Evolutionary conservation across 37 sponge, comb jelly and placozoan species (phyloP).

Genomic region (Hexactinellida sp.): DNA sequence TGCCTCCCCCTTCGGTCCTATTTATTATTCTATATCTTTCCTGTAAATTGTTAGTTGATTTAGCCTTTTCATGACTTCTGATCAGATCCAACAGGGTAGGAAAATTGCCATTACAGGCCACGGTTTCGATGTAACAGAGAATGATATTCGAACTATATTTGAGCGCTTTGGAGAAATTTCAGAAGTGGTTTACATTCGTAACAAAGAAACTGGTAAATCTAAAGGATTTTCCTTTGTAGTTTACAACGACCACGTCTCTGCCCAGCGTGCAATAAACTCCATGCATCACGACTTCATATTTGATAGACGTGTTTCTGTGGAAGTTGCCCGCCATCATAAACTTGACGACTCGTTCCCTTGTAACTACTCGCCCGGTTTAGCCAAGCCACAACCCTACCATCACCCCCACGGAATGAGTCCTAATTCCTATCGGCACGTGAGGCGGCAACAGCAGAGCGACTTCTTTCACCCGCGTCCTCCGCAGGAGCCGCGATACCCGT

Average conservation of each 20-base stretch:
- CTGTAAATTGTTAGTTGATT: background rate
- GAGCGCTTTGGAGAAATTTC: background rate
- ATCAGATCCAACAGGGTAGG: background rate
- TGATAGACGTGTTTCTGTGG: background rate
- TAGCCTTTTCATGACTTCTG: background rate
- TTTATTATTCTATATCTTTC: too few species aligned
- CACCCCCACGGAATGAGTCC: background rate
- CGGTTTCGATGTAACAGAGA: background rate
- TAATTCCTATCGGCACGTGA: background rate
- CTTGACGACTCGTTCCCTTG: background rate
- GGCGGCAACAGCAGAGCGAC: background rate
- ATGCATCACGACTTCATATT: conserved; percentile 4
- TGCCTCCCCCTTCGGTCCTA: too few species aligned
- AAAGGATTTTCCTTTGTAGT: conserved; percentile 9
- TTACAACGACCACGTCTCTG: background rate
- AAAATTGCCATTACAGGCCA: conserved; percentile 7
- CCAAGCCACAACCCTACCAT: background rate
- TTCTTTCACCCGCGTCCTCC: conserved; percentile 7
- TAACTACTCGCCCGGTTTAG: conserved; percentile 4
- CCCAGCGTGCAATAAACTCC: background rate
- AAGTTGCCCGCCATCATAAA: background rate
- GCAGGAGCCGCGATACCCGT: background rate
- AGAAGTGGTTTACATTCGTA: background rate
- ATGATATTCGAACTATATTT: background rate
- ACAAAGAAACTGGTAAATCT: background rate